phyloP scores from a whole-genome alignment of 2,113 vertebrate species.

The Psittacula cyanocephala region DNA sequence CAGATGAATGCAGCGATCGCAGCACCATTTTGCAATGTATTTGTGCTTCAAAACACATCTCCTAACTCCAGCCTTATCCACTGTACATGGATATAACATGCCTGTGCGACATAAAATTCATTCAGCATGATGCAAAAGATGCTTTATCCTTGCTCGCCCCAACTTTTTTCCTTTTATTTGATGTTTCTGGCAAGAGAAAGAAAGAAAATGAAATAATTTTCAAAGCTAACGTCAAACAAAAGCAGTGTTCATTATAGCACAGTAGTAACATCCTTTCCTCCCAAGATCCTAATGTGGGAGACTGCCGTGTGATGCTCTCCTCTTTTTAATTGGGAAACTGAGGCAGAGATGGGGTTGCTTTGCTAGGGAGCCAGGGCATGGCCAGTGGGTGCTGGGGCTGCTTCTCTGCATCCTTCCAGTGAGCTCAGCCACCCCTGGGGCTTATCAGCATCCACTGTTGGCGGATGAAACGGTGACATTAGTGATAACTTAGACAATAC shows the following conservation, averaged over 20 bases:
- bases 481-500: background rate
- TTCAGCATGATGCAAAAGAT: background rate
- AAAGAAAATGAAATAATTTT: background rate
- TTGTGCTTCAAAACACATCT: background rate
- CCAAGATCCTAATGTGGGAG: background rate
- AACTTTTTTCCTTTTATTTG: background rate
- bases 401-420: background rate
- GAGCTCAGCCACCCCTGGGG: background rate
- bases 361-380: background rate
- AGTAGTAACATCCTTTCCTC: background rate
- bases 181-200: background rate
- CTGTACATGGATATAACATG: background rate
- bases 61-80: background rate
- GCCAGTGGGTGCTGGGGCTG: fast-evolving
- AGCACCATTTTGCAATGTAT: background rate
- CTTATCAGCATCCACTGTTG: background rate
- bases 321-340: background rate
- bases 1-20: background rate
- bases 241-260: fast-evolving
- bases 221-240: background rate
- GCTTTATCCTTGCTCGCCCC: background rate
- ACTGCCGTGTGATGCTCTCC: fast-evolving
- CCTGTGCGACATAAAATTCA: background rate
- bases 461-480: background rate
- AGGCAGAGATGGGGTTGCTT: background rate